phyloP scores from a whole-genome alignment of 2,113 vertebrate genomes.

The Gobiocypris rarus region DNA sequence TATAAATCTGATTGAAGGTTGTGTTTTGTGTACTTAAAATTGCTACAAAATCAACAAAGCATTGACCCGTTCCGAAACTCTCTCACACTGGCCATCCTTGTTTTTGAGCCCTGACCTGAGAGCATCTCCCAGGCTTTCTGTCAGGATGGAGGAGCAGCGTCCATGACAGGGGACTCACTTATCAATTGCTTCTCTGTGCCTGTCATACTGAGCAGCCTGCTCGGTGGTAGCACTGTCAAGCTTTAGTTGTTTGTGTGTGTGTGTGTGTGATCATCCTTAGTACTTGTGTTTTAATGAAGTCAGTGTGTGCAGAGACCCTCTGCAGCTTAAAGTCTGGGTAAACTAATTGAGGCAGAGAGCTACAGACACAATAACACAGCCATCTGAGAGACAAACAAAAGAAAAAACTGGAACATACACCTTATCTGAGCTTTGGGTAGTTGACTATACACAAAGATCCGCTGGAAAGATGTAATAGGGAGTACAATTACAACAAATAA shows the following conservation, averaged over 20 bases:
- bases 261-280: constrained; percentile 24
- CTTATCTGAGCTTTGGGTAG: background rate
- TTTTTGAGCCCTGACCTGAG: background rate
- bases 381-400: background rate
- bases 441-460: background rate
- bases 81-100: background rate
- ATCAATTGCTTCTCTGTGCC: constrained; percentile 24
- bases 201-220: background rate
- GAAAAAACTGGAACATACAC: constrained; percentile 1
- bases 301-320: constrained; percentile 32
- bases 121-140: constrained; percentile 7
- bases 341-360: constrained; percentile 33
- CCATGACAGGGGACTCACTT: background rate
- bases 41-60: background rate
- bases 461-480: background rate
- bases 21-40: background rate
- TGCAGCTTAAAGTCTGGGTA: constrained; percentile 19
- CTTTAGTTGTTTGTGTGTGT: background rate
- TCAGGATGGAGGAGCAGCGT: background rate
- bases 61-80: background rate
- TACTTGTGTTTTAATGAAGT: constrained; percentile 37
- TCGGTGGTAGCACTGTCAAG: constrained; percentile 2
- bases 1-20: background rate
- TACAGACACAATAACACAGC: constrained; percentile 37
- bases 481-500: background rate